Evolutionary conservation across 2,797 vertebrate species (phyloP), one percentile per base, ranked within the genome.

Genomic region (Rhodeus uyekii): DNA sequence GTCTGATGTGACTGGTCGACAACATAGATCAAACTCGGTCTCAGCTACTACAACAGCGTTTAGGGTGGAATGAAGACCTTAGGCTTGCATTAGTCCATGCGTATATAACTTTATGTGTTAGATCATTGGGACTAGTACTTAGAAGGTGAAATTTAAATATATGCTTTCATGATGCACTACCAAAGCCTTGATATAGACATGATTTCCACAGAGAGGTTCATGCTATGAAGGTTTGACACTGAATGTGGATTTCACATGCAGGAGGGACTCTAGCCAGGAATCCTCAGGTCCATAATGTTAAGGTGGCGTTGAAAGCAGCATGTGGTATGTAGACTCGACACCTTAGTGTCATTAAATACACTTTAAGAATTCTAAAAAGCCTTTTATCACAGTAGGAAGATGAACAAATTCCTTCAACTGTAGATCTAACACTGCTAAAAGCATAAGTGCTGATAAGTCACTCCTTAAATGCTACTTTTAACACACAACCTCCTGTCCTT

Each of bases 361-460:
- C 85, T 86, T 84, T 84, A 53, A 87, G 81, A 89, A 87, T 89
- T 81, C 82, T 87, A 90, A 91, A 86, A 90, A 90, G 85, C 86
- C 83, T 90, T 92, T 92, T 85, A 91, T 90, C 91, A 92, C 87
- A 84, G 84, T 32, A 13, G 81, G 84, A 89, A 87, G 86, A 90
- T 86, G 80, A 91, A 90, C 73, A 87, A 87, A 90, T 87, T 75
- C 86, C 88, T 85, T 83, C 85, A 83, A 87, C 78, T 86, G 85
- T 82, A 87, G 86, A 86, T 76, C 65, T 79, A 87, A 82, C 80
- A 78, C 83, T 39, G 55, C 76, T 86, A 72, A 89, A 88, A 82
- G 80, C 38, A 12, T 88, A 90, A 89, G 86, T 82, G 84, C 82
- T 87, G 88, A 91, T 89, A 88, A 90, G 91, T 88, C 69, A 90